Conservation (phyloP, 2,888 invertebrate species). For the Alviniconcha strummeri region DNA sequence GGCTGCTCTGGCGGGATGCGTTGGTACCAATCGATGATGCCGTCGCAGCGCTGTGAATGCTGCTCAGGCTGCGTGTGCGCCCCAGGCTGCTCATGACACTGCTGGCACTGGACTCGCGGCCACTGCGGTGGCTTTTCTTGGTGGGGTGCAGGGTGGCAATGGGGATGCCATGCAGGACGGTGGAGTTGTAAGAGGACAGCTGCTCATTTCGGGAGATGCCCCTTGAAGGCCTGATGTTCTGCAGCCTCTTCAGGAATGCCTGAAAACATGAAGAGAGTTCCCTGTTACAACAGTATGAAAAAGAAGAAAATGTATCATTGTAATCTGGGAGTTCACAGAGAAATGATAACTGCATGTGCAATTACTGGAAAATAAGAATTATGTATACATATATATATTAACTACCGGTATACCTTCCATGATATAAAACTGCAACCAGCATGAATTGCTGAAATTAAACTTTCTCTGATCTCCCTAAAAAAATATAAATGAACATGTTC, state of each 20-base stretch:
- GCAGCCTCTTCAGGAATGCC: conserved; percentile 60
- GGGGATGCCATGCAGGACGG: conserved; percentile 59
- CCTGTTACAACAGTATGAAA: background rate
- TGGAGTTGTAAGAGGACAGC: conserved; percentile 54
- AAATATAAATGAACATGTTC: too few relatives aligned
- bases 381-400: too few relatives aligned
- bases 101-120: conserved; percentile 14
- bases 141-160: conserved; percentile 45
- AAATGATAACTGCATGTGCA: too few relatives aligned
- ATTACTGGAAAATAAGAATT: too few relatives aligned
- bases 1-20: conserved; percentile 38
- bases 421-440: too few relatives aligned
- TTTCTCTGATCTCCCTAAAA: too few relatives aligned
- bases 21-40: conserved; percentile 35
- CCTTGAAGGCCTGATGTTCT: conserved; percentile 54
- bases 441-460: too few relatives aligned
- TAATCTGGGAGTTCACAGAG: too few relatives aligned
- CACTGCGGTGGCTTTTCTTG: conserved; percentile 5
- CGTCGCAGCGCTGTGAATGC: conserved; percentile 38
- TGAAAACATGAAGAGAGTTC: conserved; percentile 35
- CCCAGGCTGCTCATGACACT: conserved; percentile 34
- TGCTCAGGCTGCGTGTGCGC: conserved; percentile 38
- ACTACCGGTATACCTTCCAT: too few relatives aligned
- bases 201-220: conserved; percentile 61
- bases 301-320: background rate